Base-by-base conservation (phyloP, 2,888 invertebrate genomes). In the Drosophila macrospina region DNA sequence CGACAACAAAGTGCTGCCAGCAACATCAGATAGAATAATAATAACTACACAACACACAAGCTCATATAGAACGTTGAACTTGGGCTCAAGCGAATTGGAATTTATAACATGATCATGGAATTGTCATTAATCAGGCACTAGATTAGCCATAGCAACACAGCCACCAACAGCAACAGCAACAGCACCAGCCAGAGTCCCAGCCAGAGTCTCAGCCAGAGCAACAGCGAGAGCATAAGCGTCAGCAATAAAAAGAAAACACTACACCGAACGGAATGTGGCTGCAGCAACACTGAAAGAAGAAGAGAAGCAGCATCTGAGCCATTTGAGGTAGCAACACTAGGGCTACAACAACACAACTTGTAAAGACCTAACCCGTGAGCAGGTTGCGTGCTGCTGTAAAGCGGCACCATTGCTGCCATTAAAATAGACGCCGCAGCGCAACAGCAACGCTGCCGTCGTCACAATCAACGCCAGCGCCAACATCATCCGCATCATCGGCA, bases 331-430 rank as follows among this genome's bases (percentile, higher is more conserved):
- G 61, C 62, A 64, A 56, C 36, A 59, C 54, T 37, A 41, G 52
- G 45, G 77, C 37, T 48, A 61, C 24, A 44, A 24, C 15, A 24
- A 51, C 13, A 45, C 62, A 55, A 52, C 56, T 50, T 47, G 67
- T 44, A 11, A 52, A 65, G 26, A 72, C 30, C 47, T 71, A 65
- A 51, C 42, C 74, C 69, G 64, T 66, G 60, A 67, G 69, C 56
- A 75, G 74, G 78, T 75, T 80, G 88, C 68, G 85, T 86, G 85
- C 85, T 86, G 85, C 89, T 86, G 64, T 76, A 86, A 88, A 88
- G 85, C 85, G 84, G 86, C 86, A 86, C 89, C 86, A 88, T 89
- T 74, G 89, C 88, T 86, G 86, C 89, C 86, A 86, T 89, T 86
- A 89, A 83, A 89, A 88, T 83, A 88, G 88, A 86, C 89, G 88